Conservation (phyloP, 1,140 invertebrate genomes). For the Brachionus plicatilis region DNA sequence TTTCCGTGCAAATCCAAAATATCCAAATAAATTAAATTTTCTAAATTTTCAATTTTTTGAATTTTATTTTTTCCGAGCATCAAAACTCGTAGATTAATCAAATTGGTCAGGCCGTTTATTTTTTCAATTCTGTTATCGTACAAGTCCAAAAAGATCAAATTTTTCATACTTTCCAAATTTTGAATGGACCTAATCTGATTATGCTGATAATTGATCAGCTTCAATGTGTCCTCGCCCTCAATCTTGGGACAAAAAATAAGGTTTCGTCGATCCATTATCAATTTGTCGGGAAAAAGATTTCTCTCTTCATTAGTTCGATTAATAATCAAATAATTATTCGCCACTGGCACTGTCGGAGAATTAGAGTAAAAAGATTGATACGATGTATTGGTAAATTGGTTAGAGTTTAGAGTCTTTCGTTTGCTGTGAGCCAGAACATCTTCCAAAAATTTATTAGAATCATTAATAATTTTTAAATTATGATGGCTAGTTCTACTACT, state of each 20-base stretch:
- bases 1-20: slow-evolving; percentile 87
- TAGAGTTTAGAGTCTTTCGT: neutral
- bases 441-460: slow-evolving; percentile 34
- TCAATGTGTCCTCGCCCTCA: slow-evolving; percentile 69
- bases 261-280: slow-evolving; percentile 46
- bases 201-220: slow-evolving; percentile 79
- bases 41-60: slow-evolving; percentile 69
- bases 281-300: neutral
- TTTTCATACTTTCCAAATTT: slow-evolving; percentile 61
- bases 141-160: slow-evolving; percentile 81
- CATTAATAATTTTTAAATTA: slow-evolving; percentile 30
- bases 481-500: slow-evolving; percentile 5
- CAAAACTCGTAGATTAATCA: slow-evolving; percentile 73
- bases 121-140: slow-evolving; percentile 87
- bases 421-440: slow-evolving; percentile 20
- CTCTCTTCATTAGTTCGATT: slow-evolving; percentile 21
- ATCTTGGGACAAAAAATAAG: slow-evolving; percentile 64
- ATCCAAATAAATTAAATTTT: slow-evolving; percentile 67
- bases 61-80: slow-evolving; percentile 83
- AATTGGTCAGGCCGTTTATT: slow-evolving; percentile 67
- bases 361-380: neutral
- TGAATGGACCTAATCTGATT: slow-evolving; percentile 76
- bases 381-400: neutral
- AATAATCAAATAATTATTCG: neutral
- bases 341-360: neutral